Percentiles rank a stretch among this genome's conserved stretches.
phyloP scores from a whole-genome alignment of 2,113 vertebrate species.

The Hemichromis elongatus region DNA sequence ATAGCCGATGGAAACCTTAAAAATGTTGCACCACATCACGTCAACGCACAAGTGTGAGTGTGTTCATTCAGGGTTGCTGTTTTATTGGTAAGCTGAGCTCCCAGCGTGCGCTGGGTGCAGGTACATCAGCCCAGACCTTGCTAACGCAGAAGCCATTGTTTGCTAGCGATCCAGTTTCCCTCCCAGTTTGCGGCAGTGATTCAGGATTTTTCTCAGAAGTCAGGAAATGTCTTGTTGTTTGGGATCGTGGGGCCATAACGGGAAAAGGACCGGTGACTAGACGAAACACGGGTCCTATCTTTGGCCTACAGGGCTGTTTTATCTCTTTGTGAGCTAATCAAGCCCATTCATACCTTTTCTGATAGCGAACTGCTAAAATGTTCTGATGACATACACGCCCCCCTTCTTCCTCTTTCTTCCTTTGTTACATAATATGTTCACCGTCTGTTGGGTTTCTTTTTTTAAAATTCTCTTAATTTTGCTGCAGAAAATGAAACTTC shows the following conservation, averaged over 20 bases:
- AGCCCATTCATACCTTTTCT: not conserved
- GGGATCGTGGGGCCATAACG: not conserved
- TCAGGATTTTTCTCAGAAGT: constrained; percentile 38
- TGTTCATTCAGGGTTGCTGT: not conserved
- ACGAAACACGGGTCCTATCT: constrained; percentile 52
- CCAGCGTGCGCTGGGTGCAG: not conserved
- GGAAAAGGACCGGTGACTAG: constrained; percentile 29
- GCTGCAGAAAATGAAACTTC: not conserved
- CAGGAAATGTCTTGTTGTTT: constrained; percentile 49
- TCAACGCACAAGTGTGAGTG: not conserved
- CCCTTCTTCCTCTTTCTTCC: not conserved
- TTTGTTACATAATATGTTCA: not conserved
- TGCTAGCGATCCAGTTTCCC: not conserved
- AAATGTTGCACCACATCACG: not conserved
- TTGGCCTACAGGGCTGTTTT: constrained; percentile 17
- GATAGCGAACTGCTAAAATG: not conserved
- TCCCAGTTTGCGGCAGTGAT: not conserved
- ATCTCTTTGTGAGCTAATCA: constrained; percentile 43
- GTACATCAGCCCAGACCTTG: not conserved
- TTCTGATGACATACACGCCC: not conserved
- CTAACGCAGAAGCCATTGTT: not conserved
- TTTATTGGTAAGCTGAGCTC: not conserved
- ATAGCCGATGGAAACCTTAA: not conserved
- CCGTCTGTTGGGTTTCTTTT: not conserved
- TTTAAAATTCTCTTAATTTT: not conserved